Base-by-base conservation (phyloP, 2,113 vertebrate species). In the Ranitomeya imitator region DNA sequence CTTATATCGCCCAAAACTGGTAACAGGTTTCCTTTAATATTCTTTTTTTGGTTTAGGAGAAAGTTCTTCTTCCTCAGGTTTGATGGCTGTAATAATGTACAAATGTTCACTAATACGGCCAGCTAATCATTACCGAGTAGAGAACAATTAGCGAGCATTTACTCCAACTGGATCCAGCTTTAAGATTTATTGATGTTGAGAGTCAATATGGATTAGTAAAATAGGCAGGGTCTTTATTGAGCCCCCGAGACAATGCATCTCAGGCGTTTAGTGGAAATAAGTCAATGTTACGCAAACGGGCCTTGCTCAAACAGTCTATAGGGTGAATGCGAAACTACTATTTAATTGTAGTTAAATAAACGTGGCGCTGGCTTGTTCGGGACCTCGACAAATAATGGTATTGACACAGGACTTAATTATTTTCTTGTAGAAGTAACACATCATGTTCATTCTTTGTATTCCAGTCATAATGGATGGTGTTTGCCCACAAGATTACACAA, bases 351-450 rank as follows among this genome's bases (percentile, higher is more conserved):
- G 16, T 63, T 79, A 78, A 79, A 85, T 88, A 88, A 88, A 88
- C 73, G 11, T 7, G 14, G 11, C 18, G 21, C 19, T 37, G 73
- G 87, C 21, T 16, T 26, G 9, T 65, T 82, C 67, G 61, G 55
- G 86, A 82, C 79, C 67, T 73, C 37, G 23, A n/a, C 74, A 67
- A 85, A 79, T 85, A 88, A 59, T 19, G 61, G 13, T 88, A 85
- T 88, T 88, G 87, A 88, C 87, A 88, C 74, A 88, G 73, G 79
- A 85, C 87, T 69, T 59, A 67, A 88, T 88, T 88, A 84, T 88
- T 88, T 88, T 85, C 81, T 65, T 76, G 82, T 88, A 54, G 76
- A 69, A 67, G 59, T 88, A 77, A 88, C 73, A 88, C 73, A 85
- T 78, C 81, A n/a, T 37, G 80, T 37, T 45, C 18, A 11, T 16